Base-by-base conservation (phyloP, 2,888 invertebrate species). In the Campoplex capitator region DNA sequence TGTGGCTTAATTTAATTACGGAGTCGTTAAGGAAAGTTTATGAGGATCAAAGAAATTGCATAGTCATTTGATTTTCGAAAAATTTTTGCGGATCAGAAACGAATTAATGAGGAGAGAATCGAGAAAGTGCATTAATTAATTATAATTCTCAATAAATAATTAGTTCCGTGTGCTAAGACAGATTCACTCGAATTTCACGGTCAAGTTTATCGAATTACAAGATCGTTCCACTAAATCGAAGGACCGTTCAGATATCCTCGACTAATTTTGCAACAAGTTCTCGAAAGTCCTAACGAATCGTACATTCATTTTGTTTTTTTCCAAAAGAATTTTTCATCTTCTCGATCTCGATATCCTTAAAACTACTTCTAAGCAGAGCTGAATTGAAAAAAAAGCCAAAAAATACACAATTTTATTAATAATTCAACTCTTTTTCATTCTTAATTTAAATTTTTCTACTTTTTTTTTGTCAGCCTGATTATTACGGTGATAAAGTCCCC, bases 71-170 rank as follows among this genome's bases (percentile, higher is more conserved):
- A 65, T 35, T 67, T 54, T 68, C 68, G 38, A 54, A 54, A 42
- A 54, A 78, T 23, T 78, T 78, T 6, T 8, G 4, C 9, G 8
- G 6, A 45, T 76, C 35, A 23, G 23, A 13, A 54, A 75, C 45
- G 56, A 51, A 58, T 38, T 58, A 56, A 58, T 28, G 48, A 58
- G 16, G 54, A 48, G 58, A 67, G 42, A 77, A 76, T 56, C 42
- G 73, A 58, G 86, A 86, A 86, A 86, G 86, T 51, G 79, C 54
- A 56, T 74, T 56, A 74, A 74, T 73, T 73, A 54, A 56, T 74
- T 71, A 56, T 67, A 54, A 48, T 13, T 56, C n/a, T 9, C 48
- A 74, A 78, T 81, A 77, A 84, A 73, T 73, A 77, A 86, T 86
- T 77, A 48, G 75, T 77, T 86, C 65, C 42, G 9, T 28, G 58